A percentile compares a stretch with the other conserved stretches of the same genome.
Evolutionary conservation across 1,140 invertebrate genomes (phyloP).

Genomic region (Scaptomyza hsui): DNA sequence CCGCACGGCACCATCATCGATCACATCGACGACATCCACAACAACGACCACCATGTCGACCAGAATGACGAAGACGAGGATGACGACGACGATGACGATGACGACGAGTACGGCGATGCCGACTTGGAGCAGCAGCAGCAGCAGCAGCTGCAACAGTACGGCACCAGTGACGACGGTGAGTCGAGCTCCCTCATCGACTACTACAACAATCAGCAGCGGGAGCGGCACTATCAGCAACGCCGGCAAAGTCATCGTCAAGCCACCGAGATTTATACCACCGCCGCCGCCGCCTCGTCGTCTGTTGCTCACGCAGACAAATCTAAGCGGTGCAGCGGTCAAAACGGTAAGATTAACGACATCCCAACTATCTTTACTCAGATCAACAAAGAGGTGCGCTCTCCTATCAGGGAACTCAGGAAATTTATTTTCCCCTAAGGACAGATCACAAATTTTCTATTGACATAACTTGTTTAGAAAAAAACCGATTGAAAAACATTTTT

Average conservation of each 20-base stretch:
- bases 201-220: constrained; percentile 82
- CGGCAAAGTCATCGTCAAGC: constrained; percentile 68
- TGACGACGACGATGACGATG: constrained; percentile 17
- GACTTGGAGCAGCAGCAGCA: constrained; percentile 13
- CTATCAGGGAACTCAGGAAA: too few species aligned
- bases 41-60: constrained; percentile 8
- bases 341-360: constrained; percentile 43
- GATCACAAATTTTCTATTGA: too few species aligned
- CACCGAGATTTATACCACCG: constrained; percentile 78
- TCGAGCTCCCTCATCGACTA: constrained; percentile 78
- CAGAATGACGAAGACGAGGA: not conserved
- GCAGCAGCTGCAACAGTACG: not conserved
- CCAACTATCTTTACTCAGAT: too few species aligned
- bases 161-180: constrained; percentile 52
- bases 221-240: constrained; percentile 75
- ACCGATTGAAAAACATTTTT: too few species aligned
- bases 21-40: constrained; percentile 1
- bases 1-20: constrained; percentile 27
- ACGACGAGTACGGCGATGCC: constrained; percentile 33
- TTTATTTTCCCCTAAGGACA: too few species aligned
- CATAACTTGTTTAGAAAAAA: too few species aligned
- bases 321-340: constrained; percentile 57
- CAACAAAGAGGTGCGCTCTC: too few species aligned
- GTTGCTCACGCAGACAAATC: constrained; percentile 77
- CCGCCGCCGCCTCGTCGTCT: constrained; percentile 82